Evolutionary conservation across 2,888 invertebrate species (phyloP).

Genomic region (Heliconius sara): DNA sequence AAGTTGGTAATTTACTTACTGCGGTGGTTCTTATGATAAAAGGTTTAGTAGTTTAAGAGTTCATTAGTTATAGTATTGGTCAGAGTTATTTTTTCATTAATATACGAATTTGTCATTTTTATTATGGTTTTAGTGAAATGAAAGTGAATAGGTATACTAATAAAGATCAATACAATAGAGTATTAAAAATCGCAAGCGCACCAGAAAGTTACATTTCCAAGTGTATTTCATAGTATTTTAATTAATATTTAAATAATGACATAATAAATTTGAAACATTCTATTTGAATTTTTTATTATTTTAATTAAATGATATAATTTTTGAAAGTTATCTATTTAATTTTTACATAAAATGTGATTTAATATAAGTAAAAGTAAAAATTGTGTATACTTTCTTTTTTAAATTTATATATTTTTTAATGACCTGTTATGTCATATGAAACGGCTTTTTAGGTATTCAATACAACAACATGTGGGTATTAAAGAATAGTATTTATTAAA

Average conservation of each 20-base stretch:
- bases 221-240: background rate
- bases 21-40: no score
- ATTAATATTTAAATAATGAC: background rate
- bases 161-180: background rate
- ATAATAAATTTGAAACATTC: no score
- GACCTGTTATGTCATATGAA: background rate
- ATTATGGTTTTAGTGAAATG: background rate
- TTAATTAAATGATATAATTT: background rate
- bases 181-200: background rate
- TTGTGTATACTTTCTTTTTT: background rate
- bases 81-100: background rate
- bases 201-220: background rate
- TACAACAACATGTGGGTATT: no score
- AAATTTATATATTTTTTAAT: background rate
- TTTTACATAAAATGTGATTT: background rate
- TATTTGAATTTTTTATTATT: background rate
- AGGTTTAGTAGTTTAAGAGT: no score
- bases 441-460: no score
- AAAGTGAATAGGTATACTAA: background rate
- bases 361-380: background rate
- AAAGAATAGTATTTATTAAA: no score
- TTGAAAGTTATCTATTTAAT: background rate
- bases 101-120: background rate
- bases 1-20: no score
- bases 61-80: no score